These are phyloP conservation scores for Cerceris ruficornis DNA, from an alignment of 2,888 invertebrate species.

Conservation along the genomic window DNA sequence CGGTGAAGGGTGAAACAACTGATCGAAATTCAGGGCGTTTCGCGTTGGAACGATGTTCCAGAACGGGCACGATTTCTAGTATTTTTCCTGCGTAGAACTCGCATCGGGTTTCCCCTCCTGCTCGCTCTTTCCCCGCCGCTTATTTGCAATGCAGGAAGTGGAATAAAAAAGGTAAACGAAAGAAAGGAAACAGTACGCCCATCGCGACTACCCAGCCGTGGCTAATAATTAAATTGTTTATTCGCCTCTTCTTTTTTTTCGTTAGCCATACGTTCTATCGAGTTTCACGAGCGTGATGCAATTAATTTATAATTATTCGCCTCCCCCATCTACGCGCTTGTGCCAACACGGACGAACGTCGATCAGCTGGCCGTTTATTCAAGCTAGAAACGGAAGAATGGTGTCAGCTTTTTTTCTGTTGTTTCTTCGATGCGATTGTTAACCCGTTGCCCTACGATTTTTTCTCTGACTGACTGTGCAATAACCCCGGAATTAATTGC, in stretches of 20 bases:
- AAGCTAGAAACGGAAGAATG: not conserved
- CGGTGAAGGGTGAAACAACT: no score
- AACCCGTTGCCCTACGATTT: no score
- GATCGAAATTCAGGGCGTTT: no score
- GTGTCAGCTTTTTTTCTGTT: no score
- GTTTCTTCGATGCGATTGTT: no score
- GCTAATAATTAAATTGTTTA: conserved; percentile 41
- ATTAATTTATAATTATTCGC: conserved; percentile 6
- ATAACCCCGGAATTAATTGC: no score
- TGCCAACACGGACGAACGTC: conserved; percentile 30
- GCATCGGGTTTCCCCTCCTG: not conserved
- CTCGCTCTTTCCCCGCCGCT: not conserved
- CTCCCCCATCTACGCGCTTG: not conserved
- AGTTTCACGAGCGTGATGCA: conserved; percentile 13
- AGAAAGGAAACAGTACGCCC: conserved; percentile 73
- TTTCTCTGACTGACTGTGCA: no score
- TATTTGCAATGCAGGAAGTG: conserved; percentile 69
- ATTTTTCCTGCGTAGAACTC: conserved; percentile 7
- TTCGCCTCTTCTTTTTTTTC: not conserved
- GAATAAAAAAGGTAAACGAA: conserved; percentile 63
- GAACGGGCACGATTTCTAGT: not conserved
- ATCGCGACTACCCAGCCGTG: conserved; percentile 65
- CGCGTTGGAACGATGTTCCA: no score
- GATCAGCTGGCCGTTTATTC: not conserved
- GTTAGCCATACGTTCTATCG: conserved; percentile 27